Evolutionary conservation across 2,113 vertebrate species (phyloP).

Genomic region (Rissa tridactyla): DNA sequence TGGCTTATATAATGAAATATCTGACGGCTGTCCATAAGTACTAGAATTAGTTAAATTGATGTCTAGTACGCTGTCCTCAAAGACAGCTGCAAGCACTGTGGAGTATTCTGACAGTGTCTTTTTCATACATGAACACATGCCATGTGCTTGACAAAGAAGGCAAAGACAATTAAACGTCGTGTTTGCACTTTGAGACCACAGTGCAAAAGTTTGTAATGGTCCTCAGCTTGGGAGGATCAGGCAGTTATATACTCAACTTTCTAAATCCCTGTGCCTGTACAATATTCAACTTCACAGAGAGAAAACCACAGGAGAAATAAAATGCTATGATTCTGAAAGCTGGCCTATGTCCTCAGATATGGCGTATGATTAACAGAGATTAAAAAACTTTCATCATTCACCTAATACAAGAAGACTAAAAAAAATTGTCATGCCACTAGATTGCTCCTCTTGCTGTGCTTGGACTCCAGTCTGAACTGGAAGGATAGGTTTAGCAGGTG

Average conservation of each 20-base stretch:
- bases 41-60: not conserved
- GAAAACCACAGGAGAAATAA: not conserved
- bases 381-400: constrained; percentile 59
- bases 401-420: constrained; percentile 96
- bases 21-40: not conserved
- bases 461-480: constrained; percentile 93
- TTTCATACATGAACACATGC: not conserved
- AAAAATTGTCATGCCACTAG: constrained; percentile 97
- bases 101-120: not conserved
- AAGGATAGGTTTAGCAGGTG: constrained; percentile 87
- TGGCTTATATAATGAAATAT: not conserved
- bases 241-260: not conserved
- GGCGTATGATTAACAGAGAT: not conserved
- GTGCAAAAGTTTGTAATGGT: not conserved
- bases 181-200: not conserved
- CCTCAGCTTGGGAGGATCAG: not conserved
- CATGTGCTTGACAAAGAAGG: not conserved
- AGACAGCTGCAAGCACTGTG: not conserved
- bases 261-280: not conserved
- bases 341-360: not conserved
- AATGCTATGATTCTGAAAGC: not conserved
- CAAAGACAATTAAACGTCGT: not conserved
- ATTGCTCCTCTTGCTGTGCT: constrained; percentile 97
- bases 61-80: not conserved
- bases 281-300: not conserved